These are phyloP conservation scores for Numenius arquata DNA, from an alignment of 2,113 vertebrate genomes.

Conservation along the genomic window DNA sequence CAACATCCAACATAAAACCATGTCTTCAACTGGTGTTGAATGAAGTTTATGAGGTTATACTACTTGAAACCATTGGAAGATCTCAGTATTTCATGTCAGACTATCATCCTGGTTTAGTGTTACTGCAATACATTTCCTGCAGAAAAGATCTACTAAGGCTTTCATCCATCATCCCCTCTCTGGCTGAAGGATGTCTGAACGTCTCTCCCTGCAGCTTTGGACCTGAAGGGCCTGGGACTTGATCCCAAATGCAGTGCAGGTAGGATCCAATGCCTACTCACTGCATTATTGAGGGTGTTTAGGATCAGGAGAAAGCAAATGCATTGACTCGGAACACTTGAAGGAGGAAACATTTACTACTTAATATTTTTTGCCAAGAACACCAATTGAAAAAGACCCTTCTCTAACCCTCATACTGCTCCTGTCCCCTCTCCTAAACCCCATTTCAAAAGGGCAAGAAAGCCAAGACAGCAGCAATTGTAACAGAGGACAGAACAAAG, in stretches of 20 bases:
- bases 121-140: neutral
- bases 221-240: neutral
- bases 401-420: neutral
- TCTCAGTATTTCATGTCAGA: neutral
- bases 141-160: neutral
- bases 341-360: neutral
- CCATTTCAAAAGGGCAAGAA: neutral
- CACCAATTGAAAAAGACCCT: neutral
- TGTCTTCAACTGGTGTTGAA: neutral
- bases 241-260: accelerated
- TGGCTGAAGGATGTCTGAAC: neutral
- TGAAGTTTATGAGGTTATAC: neutral
- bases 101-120: neutral
- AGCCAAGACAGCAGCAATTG: neutral
- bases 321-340: neutral
- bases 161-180: neutral
- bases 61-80: neutral
- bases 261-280: neutral
- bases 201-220: neutral
- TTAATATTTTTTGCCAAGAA: neutral
- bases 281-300: neutral
- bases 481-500: neutral
- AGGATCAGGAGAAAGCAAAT: neutral
- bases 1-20: neutral
- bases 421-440: neutral